Evolutionary conservation across 1,140 invertebrate species (phyloP).

Genomic region (Pogonomyrmex californicus): DNA sequence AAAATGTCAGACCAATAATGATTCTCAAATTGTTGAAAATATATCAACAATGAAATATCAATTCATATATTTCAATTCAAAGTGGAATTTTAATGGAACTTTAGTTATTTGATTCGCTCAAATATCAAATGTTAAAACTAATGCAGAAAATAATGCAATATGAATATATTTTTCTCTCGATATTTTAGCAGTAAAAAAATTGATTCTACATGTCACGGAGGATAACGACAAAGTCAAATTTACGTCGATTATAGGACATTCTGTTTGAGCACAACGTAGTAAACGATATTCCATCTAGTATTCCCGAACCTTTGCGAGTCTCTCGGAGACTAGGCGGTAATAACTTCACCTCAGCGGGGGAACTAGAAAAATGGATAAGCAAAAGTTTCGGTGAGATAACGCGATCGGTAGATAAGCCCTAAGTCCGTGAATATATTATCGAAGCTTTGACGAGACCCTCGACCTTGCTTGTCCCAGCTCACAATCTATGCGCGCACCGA

Average conservation of each 20-base stretch:
- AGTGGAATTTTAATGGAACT: slow-evolving; percentile 1
- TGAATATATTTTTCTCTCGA: not conserved
- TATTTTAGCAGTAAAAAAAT: not conserved
- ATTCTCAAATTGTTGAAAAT: not conserved
- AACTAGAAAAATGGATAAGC: slow-evolving; percentile 25
- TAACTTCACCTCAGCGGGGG: not conserved
- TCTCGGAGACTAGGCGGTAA: not conserved
- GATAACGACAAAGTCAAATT: not conserved
- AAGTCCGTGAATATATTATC: slow-evolving; percentile 57
- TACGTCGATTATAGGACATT: not conserved
- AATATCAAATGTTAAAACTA: not conserved
- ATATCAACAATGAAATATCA: not conserved
- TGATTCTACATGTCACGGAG: not conserved
- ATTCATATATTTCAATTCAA: not conserved
- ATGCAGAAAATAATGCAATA: not conserved
- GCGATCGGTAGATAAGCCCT: slow-evolving; percentile 46
- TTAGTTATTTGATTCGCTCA: slow-evolving; percentile 12
- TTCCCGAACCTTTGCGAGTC: not conserved
- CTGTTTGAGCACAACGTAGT: not conserved
- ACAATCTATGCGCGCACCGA: slow-evolving; percentile 23
- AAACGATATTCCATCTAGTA: not conserved
- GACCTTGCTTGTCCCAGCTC: slow-evolving; percentile 51
- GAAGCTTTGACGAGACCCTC: slow-evolving; percentile 43
- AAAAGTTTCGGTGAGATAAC: slow-evolving; percentile 49
- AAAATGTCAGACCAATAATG: not conserved